Conservation (phyloP, 2,113 vertebrate genomes). For the Arvicanthis niloticus region DNA sequence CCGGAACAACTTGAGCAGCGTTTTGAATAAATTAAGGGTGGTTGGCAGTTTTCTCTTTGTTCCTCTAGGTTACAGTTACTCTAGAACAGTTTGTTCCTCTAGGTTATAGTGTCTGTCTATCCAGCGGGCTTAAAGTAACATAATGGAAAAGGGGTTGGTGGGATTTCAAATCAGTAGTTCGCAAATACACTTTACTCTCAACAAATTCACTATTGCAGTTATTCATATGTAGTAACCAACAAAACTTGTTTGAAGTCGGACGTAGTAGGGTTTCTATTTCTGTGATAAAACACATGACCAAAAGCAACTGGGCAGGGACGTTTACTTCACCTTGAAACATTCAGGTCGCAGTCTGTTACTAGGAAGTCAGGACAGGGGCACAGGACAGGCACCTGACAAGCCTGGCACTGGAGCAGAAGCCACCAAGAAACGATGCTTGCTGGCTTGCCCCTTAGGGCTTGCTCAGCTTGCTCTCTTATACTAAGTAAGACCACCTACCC, state of each 20-base stretch:
- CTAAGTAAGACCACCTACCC: neutral
- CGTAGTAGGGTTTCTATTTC: neutral
- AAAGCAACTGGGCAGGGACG: neutral
- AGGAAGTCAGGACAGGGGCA: neutral
- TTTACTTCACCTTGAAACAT: neutral
- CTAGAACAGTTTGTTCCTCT: slow-evolving; percentile 9
- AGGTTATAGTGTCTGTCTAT: slow-evolving; percentile 13
- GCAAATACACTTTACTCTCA: neutral
- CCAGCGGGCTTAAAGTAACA: slow-evolving; percentile 47
- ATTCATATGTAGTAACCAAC: neutral
- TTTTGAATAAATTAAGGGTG: slow-evolving; percentile 50
- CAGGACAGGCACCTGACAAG: neutral
- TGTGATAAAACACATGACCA: neutral
- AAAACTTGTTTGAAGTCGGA: neutral
- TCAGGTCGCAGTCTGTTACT: no score
- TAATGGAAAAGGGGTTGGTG: slow-evolving; percentile 1
- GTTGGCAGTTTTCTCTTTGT: slow-evolving; percentile 54
- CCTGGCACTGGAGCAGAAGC: neutral
- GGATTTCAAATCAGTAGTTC: neutral
- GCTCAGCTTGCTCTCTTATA: neutral
- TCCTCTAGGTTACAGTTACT: slow-evolving; percentile 46
- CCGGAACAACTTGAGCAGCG: neutral
- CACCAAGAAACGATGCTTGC: neutral
- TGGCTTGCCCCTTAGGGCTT: neutral
- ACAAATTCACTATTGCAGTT: neutral